Base-by-base conservation (phyloP, 2,113 vertebrate species). In the Meles meles region DNA sequence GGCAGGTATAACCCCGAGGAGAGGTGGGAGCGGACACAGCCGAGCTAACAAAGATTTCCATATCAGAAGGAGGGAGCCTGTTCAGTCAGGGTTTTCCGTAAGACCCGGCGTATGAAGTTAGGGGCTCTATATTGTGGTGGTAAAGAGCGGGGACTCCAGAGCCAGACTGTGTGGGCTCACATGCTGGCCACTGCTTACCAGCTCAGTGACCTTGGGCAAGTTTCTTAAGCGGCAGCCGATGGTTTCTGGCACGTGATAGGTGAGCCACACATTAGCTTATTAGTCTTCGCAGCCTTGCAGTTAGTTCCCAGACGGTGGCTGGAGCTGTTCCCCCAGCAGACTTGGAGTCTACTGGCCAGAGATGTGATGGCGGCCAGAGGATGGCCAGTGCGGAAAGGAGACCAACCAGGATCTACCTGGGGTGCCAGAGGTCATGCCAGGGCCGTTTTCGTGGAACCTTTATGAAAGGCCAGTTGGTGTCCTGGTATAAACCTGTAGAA, bases 71-170 rank as follows among this genome's bases (percentile, higher is more conserved):
- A 6, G 7, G 27, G 27, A 47, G 42, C 18, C 27, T 71, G 34
- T 14, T 59, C 7, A 3, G 47, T 59, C 7, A 3, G 47, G 39
- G 27, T 69, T 93, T 72, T 31, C 86, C 61, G 31, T 37, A 39
- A 57, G 23, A 25, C 39, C 20, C 0, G 3, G 42, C 42, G 0
- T 59, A 0, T 67, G 83, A 65, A 77, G 39, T 59, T 63, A 25
- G 0, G 11, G 27, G 37, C 27, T 13, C 25, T 55, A 0, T 21
- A 39, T 21, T n/a, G 17, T 1, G 11, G 23, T 34, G 49, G 31
- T 13, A 21, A 17, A 47, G 34, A n/a, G 21, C 44, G 1, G n/a
- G 15, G 81, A 11, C 67, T 31, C 37, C 31, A 65, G 37, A 88
- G 69, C 81, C 39, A 25, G 55, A 31, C 52, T 65, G 21, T 31